These are phyloP conservation scores for Xenopus laevis DNA, from an alignment of 2,113 vertebrate species.

Conservation along the genomic window DNA sequence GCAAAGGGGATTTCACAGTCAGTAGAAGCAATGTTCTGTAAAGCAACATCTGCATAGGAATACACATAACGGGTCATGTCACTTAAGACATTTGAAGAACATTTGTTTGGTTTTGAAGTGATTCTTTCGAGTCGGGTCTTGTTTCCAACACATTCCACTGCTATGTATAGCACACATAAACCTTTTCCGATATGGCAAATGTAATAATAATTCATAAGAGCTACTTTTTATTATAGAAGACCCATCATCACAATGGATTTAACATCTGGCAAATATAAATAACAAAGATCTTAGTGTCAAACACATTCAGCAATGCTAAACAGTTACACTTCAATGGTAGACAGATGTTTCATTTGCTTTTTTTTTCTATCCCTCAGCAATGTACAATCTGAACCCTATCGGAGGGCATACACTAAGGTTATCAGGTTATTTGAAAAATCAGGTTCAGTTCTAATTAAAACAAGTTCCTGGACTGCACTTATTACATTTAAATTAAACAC, in stretches of 20 bases:
- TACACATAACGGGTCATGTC: too few species aligned
- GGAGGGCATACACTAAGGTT: too few species aligned
- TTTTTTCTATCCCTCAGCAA: neutral
- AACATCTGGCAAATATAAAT: conserved; percentile 3
- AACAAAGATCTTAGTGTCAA: neutral
- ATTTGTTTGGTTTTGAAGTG: too few species aligned
- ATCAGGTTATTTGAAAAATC: too few species aligned
- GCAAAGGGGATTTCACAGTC: too few species aligned
- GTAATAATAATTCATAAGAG: neutral
- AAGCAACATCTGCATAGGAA: too few species aligned
- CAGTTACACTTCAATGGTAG: neutral
- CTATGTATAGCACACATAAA: neutral
- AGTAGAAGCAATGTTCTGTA: too few species aligned
- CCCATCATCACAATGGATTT: neutral
- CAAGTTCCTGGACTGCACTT: too few species aligned
- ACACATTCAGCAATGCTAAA: neutral
- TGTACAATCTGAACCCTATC: too few species aligned
- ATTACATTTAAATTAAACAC: too few species aligned
- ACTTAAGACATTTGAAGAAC: too few species aligned
- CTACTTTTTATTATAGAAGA: neutral
- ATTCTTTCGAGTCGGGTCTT: neutral
- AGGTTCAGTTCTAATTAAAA: too few species aligned
- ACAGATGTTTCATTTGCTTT: neutral
- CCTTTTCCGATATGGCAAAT: neutral
- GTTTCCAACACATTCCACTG: neutral